A percentile compares a stretch with the other conserved stretches of the same genome.
Conservation (phyloP, 2,113 vertebrate species). For the Isurus oxyrinchus region DNA sequence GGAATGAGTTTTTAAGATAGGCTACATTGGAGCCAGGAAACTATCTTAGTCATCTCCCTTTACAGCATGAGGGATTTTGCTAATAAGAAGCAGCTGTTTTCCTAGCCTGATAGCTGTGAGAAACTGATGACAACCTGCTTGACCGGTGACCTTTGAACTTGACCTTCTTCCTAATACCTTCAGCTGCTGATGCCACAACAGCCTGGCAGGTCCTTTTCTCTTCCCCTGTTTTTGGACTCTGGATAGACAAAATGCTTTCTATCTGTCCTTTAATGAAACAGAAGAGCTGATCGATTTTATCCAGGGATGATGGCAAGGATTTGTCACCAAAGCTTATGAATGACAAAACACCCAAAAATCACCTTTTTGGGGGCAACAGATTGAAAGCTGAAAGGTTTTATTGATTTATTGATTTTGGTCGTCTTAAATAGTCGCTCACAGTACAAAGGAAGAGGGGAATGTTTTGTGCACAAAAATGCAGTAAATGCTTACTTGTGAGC, state of each 20-base stretch:
- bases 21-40: constrained; percentile 12
- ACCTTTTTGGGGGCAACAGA: constrained; percentile 75
- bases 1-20: background rate
- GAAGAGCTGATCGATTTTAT: constrained; percentile 94
- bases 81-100: constrained; percentile 67
- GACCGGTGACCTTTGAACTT: constrained; percentile 80
- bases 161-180: constrained; percentile 72
- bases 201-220: constrained; percentile 73
- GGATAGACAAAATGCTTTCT: constrained; percentile 93
- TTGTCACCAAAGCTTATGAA: constrained; percentile 94
- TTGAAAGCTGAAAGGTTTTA: constrained; percentile 93
- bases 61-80: constrained; percentile 48
- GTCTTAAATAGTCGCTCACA: constrained; percentile 88
- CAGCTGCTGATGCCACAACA: constrained; percentile 76
- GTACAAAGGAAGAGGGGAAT: constrained; percentile 84
- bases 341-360: constrained; percentile 79
- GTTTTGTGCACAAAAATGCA: constrained; percentile 96
- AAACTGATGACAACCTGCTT: constrained; percentile 70
- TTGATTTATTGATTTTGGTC: constrained; percentile 78
- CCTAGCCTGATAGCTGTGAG: constrained; percentile 60
- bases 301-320: constrained; percentile 93
- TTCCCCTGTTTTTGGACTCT: constrained; percentile 65
- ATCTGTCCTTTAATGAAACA: constrained; percentile 86
- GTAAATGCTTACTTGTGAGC: constrained; percentile 82
- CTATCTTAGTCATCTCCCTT: constrained; percentile 43